Base-by-base conservation (phyloP, 2,797 vertebrate species). In the Triplophysa yarkandensis region DNA sequence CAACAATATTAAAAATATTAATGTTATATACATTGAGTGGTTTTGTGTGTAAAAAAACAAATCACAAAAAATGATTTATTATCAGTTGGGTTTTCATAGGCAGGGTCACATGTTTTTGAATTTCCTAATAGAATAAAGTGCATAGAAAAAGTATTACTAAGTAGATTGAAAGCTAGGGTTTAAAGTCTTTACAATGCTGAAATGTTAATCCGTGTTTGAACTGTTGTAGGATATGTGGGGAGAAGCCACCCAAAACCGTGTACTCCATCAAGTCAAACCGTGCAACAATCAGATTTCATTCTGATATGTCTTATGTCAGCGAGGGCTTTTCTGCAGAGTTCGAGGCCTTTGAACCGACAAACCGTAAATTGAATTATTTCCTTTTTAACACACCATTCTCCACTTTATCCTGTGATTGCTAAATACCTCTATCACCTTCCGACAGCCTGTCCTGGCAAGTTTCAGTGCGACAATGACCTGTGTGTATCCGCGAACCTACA, bases 401-500 rank as follows among this genome's bases (percentile, higher is more conserved):
- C n/a, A 32, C 10, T n/a, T n/a, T n/a, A n/a, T n/a, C 34, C 11
- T 41, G 8, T 30, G 7, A 48, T 48, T 11, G 21, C 19, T 36
- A 14, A 50, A 71, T n/a, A 39, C 43, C 6, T 10, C 17, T 17
- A 27, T 74, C 17, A 65, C 30, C 10, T 71, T 34, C 62, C n/a
- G 72, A 5, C 83, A 98, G 97, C 95, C 0, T 98, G 97, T 79
- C 94, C 95, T 0, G 93, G 89, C 11, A 87, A 85, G 81, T 98
- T 95, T 77, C 81, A 88, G 73, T 98, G 97, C 78, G 81, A 80
- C 65, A 94, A 89, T 0, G 93, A 95, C 52, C 88, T 93, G 17
- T 98, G 96, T 78, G 88, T 98, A 9, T 77, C 77, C 43, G 50
- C 2, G 0, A 67, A 74, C 0, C 88, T 93, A 85, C 83, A 82